Base-by-base conservation (phyloP, 2,797 vertebrate genomes). In the Sciurus vulgaris region DNA sequence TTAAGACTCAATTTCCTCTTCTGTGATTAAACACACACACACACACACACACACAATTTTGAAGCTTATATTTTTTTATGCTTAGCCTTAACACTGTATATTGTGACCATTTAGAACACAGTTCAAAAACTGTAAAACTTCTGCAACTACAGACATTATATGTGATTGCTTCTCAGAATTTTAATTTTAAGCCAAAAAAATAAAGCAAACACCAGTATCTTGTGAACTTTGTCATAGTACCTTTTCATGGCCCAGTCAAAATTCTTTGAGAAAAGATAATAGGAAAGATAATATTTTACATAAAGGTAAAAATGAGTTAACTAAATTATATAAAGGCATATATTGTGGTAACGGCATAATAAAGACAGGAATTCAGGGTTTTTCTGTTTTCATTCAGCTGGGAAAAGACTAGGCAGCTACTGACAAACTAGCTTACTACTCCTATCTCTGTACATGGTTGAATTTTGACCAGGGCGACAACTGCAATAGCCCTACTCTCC, bases 141-240 rank as follows among this genome's bases (percentile, higher is more conserved):
- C 17, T 73, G 56, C 82, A 95, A 69, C 51, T 51, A 54, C 8
- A 94, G 85, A 77, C 86, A 56, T 56, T n/a, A 51, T 69, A 74
- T 5, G 12, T 30, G 35, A 61, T 69, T 33, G 38, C 33, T 69
- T 85, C 77, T 76, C 59, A 67, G 65, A 76, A 79, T 81, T 92
- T 84, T 76, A 44, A 87, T 76, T 85, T 78, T 86, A 91, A 93
- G n/a, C 17, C 51, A 74, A 93, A 72, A n/a, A 51, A 96, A 88
- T 41, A 73, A 97, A 94, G 13, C 47, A 65, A 89, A 87, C 30
- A 74, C 7, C 76, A 59, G 1, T 3, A 26, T 86, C 61, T 69
- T 44, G 35, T 65, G 49, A 89, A 70, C 30, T 51, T 87, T 77
- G n/a, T 47, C 51, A 82, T 0, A 12, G 33, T 15, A 49, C 22